Base-by-base conservation (phyloP, 2,888 invertebrate species). In the Gonocerus acuteangulatus region DNA sequence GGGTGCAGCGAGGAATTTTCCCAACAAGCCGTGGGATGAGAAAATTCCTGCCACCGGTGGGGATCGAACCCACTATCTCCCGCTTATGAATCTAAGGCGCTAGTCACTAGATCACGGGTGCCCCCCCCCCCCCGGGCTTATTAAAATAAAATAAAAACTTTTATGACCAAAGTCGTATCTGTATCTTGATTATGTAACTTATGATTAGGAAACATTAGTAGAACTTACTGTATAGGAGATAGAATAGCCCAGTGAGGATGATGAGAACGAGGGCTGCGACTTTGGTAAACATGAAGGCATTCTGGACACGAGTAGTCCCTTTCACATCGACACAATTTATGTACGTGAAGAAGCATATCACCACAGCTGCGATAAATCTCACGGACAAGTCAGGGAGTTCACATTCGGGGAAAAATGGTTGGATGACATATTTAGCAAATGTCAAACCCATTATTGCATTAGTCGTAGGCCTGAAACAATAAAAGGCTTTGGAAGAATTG, bases 361-460 rank as follows among this genome's bases (percentile, higher is more conserved):
- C 86, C 1, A 79, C 78, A 1, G 89, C 90, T 9, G 92, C 92
- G 64, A 93, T 76, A 21, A 92, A 75, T 72, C 87, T 82, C 64
- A 84, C 79, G 45, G 86, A 83, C 48, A 79, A 69, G 65, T 83
- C 82, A 15, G 91, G 89, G 65, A 87, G 80, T 21, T 79, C 74
- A 72, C 90, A 89, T 67, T 82, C 79, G 0, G 85, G 84, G 71
- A 90, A 94, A 70, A 95, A 85, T 0, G 95, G 94, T 70, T 93
- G 85, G 58, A 95, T 78, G 7, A 93, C 83, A 73, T 96, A 96
- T 69, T 88, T 89, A 19, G 95, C 91, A 76, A 96, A 95, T 18
- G 95, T 95, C 67, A 96, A 75, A 1, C 89, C 87, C 85, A 93
- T 93, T 57, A 95, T 94, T n/a, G 95, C 95, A 76, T 95, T 95